Conservation (phyloP, 2,797 vertebrate genomes). For the Gymnothorax javanicus region DNA sequence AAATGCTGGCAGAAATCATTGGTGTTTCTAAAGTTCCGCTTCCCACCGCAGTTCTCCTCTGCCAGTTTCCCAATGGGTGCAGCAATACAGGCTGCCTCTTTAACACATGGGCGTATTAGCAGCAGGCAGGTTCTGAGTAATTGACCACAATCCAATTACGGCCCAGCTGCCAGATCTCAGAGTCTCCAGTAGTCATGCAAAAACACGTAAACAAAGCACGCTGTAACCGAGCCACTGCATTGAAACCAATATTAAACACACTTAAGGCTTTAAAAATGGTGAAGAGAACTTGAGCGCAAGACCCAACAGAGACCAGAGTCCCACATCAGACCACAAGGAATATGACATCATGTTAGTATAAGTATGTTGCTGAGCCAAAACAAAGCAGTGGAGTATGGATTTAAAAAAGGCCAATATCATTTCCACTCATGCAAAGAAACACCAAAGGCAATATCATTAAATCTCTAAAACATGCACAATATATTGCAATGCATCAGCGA, state of each 20-base stretch:
- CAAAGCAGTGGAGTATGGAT: slow-evolving; percentile 9
- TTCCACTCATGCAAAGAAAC: not conserved
- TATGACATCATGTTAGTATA: slow-evolving; percentile 17
- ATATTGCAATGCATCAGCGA: slow-evolving; percentile 50
- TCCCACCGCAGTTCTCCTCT: not conserved
- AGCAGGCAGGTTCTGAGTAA: slow-evolving; percentile 73
- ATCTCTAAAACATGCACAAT: slow-evolving; percentile 29
- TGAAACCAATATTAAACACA: not conserved
- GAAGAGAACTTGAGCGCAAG: not conserved
- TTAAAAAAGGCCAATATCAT: slow-evolving; percentile 7
- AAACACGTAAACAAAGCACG: slow-evolving; percentile 23
- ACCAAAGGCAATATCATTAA: not conserved
- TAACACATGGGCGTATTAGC: slow-evolving; percentile 74
- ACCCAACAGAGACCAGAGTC: not conserved
- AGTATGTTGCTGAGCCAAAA: slow-evolving; percentile 1
- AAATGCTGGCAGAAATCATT: not conserved
- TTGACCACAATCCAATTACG: slow-evolving; percentile 81
- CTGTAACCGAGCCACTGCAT: slow-evolving; percentile 3
- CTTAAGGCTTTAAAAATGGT: slow-evolving; percentile 3
- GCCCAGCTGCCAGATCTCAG: slow-evolving; percentile 75
- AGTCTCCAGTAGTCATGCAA: slow-evolving; percentile 69
- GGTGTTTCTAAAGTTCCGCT: slow-evolving; percentile 2
- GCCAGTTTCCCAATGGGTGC: slow-evolving; percentile 47
- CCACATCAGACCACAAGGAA: not conserved
- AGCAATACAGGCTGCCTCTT: slow-evolving; percentile 76